Conservation (phyloP, 2,797 vertebrate genomes). For the Anas bernieri region DNA sequence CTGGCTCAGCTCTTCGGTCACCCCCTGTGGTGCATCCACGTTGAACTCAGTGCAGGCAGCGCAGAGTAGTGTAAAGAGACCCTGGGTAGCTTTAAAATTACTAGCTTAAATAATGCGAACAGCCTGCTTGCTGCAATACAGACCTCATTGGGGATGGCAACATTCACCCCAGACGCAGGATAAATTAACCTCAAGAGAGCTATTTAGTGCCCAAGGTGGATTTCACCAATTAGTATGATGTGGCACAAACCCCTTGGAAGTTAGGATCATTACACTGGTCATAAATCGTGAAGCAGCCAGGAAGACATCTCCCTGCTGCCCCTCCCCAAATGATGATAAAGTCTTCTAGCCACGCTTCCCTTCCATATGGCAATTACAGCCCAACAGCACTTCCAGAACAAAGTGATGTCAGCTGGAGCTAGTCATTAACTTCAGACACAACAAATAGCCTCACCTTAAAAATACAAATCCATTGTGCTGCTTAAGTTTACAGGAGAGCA, state of each 20-base stretch:
- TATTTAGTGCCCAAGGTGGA: not conserved
- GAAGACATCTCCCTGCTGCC: not conserved
- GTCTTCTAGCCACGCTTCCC: not conserved
- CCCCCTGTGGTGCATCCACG: fast-evolving
- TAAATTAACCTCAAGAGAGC: conserved; percentile 36
- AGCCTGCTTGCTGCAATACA: not conserved
- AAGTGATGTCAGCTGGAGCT: conserved; percentile 11
- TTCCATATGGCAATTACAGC: conserved; percentile 30
- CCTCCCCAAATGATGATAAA: not conserved
- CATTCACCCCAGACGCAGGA: not conserved
- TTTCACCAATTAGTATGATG: conserved; percentile 4
- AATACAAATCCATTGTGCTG: not conserved
- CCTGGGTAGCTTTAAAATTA: not conserved
- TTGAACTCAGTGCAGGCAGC: not conserved
- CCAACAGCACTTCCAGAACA: conserved; percentile 23
- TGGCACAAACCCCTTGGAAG: not conserved
- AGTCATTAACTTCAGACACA: conserved; percentile 4
- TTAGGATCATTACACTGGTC: not conserved
- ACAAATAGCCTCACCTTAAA: conserved; percentile 26
- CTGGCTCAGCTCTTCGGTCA: not conserved
- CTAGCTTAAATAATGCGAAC: not conserved
- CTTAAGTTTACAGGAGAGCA: not conserved
- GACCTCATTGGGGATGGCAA: not conserved
- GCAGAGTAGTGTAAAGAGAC: not conserved
- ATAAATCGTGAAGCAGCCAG: not conserved